A percentile compares a stretch with the other conserved stretches of the same genome.
These are phyloP conservation scores for Sminthopsis crassicaudata DNA, from an alignment of 2,113 vertebrate genomes.

Conservation along the genomic window DNA sequence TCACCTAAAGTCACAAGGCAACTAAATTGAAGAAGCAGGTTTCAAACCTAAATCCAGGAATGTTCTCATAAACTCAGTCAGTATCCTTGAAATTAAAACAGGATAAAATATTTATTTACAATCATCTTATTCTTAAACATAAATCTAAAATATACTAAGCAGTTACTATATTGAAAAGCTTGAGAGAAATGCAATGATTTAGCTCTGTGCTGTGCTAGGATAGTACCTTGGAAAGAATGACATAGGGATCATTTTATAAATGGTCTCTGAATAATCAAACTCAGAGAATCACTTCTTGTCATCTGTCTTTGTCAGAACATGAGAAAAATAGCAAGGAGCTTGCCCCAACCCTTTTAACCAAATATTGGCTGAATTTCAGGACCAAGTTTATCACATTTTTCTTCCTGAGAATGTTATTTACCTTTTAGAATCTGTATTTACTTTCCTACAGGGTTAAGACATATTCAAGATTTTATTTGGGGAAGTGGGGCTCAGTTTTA, in stretches of 20 bases:
- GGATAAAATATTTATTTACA: not conserved
- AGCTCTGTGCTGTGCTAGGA: not conserved
- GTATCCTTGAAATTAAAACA: not conserved
- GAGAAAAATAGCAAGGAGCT: not conserved
- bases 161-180: not conserved
- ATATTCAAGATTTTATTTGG: not conserved
- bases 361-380: accelerated
- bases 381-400: not conserved
- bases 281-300: not conserved
- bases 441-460: not conserved
- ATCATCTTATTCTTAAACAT: not conserved
- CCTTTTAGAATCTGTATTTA: not conserved
- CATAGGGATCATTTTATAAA: not conserved
- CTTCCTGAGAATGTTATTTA: not conserved
- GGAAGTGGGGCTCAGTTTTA: not conserved
- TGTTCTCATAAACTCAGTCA: not conserved
- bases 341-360: not conserved
- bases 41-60: not conserved
- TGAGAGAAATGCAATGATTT: not conserved
- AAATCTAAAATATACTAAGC: not conserved
- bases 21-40: not conserved
- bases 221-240: not conserved
- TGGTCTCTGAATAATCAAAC: not conserved
- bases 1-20: not conserved
- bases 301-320: not conserved